phyloP scores from a whole-genome alignment of 2,797 vertebrate species.

The Phoebastria nigripes region DNA sequence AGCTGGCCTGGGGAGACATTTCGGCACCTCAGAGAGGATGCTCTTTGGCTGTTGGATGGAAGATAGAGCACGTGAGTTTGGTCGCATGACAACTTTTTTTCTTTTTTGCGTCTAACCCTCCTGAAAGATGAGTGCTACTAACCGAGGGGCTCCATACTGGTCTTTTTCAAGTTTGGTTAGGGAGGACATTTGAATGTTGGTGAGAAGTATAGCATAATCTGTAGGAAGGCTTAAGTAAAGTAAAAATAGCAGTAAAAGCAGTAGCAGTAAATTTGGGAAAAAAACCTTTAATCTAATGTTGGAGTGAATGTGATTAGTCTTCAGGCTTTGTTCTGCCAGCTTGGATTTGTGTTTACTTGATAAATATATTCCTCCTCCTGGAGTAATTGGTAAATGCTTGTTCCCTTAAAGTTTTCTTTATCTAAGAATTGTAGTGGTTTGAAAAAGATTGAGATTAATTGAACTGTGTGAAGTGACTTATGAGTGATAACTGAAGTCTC shows the following conservation, averaged over 20 bases:
- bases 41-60: background rate
- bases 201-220: background rate
- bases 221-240: background rate
- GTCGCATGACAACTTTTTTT: background rate
- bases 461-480: background rate
- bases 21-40: accelerated
- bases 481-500: background rate
- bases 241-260: background rate
- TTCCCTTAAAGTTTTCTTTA: background rate
- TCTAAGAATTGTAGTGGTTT: background rate
- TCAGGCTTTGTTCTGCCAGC: background rate
- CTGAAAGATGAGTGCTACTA: background rate
- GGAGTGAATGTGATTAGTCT: background rate
- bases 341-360: background rate
- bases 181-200: background rate
- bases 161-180: background rate
- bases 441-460: background rate
- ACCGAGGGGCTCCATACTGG: background rate
- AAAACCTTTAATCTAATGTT: background rate
- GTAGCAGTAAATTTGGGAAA: background rate
- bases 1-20: accelerated
- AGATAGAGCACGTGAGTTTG: accelerated
- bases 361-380: background rate
- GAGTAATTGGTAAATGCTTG: background rate
- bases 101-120: background rate